Conservation (phyloP, 2,888 invertebrate species). For the Hirtodrosophila trivittata region DNA sequence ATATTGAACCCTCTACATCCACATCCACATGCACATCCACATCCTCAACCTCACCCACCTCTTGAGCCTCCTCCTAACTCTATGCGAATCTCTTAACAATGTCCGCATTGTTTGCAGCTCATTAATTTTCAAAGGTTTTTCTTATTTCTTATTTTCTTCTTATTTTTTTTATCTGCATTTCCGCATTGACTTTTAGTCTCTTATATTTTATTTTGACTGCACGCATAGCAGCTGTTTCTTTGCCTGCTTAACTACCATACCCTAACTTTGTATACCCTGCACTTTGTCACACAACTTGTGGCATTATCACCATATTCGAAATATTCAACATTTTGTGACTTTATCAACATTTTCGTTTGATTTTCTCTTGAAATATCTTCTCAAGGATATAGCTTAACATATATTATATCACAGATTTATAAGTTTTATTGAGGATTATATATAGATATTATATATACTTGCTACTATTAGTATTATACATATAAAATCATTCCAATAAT, state of each 20-base stretch:
- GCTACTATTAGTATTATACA: no score
- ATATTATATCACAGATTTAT: background rate
- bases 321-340: no score
- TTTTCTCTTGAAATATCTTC: no score
- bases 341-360: no score
- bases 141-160: conserved; percentile 3
- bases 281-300: no score
- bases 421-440: no score
- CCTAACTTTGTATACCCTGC: no score
- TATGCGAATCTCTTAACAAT: conserved; percentile 52
- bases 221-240: conserved; percentile 15
- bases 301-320: no score
- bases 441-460: no score
- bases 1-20: conserved; percentile 37
- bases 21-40: background rate
- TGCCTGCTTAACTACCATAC: no score
- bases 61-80: background rate
- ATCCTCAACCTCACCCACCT: background rate
- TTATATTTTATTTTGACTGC: conserved; percentile 25
- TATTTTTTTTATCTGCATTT: conserved; percentile 68
- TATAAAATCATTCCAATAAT: no score
- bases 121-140: conserved; percentile 73
- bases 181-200: conserved; percentile 58
- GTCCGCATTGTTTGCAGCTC: conserved; percentile 77
- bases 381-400: no score